Conservation (phyloP, 2,888 invertebrate species). For the Drosophila testacea region DNA sequence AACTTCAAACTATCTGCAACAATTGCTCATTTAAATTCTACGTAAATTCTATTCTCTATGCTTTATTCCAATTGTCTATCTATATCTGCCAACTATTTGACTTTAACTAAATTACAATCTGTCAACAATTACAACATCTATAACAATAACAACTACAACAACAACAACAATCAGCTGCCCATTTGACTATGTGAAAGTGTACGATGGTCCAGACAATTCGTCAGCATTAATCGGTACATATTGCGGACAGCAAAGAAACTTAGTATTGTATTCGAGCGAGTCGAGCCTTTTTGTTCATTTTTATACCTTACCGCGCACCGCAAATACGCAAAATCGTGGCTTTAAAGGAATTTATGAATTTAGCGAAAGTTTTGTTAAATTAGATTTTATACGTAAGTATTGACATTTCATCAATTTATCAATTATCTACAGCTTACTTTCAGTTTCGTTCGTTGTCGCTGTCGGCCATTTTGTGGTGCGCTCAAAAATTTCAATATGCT, state of each 20-base stretch:
- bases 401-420: neutral
- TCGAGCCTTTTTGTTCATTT: slow-evolving; percentile 96
- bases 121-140: slow-evolving; percentile 37
- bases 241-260: slow-evolving; percentile 98
- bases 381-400: slow-evolving; percentile 90
- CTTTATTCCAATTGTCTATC: slow-evolving; percentile 32
- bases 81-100: slow-evolving; percentile 29
- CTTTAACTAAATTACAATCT: slow-evolving; percentile 26
- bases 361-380: slow-evolving; percentile 98
- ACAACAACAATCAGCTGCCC: slow-evolving; percentile 91
- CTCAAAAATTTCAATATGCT: neutral
- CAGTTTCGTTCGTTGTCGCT: slow-evolving; percentile 18
- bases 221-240: slow-evolving; percentile 97
- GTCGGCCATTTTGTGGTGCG: slow-evolving; percentile 44
- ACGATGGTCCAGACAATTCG: slow-evolving; percentile 96
- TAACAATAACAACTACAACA: slow-evolving; percentile 37
- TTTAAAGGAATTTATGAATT: slow-evolving; percentile 99
- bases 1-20: slow-evolving; percentile 55
- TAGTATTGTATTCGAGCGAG: slow-evolving; percentile 97
- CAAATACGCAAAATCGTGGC: slow-evolving; percentile 98
- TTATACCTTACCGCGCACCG: slow-evolving; percentile 95
- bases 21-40: slow-evolving; percentile 50
- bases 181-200: slow-evolving; percentile 98
- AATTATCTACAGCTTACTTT: slow-evolving; percentile 46
- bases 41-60: slow-evolving; percentile 50